Evolutionary conservation across 2,888 invertebrate species (phyloP).

Genomic region (Erebia epiphron): DNA sequence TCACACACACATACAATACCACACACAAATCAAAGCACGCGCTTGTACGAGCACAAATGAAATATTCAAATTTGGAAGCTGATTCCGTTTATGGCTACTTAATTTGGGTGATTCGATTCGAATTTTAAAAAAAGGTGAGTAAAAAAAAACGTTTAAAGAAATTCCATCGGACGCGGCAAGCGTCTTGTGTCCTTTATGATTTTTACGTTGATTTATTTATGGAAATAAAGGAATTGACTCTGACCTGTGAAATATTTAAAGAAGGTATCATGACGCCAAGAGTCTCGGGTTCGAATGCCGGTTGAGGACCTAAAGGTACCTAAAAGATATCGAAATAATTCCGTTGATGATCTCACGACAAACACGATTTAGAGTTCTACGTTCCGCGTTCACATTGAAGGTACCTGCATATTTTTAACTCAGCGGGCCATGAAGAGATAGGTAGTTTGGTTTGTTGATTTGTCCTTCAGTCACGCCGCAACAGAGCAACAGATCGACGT

Average conservation of each 20-base stretch:
- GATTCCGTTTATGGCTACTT: slow-evolving; percentile 83
- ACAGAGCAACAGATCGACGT: no score
- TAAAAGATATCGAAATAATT: no score
- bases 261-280: not conserved
- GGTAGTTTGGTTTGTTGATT: no score
- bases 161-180: slow-evolving; percentile 58
- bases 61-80: slow-evolving; percentile 84
- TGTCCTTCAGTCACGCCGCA: no score
- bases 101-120: slow-evolving; percentile 83
- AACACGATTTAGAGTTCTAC: no score
- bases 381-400: no score
- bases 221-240: slow-evolving; percentile 36
- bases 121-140: slow-evolving; percentile 75
- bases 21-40: slow-evolving; percentile 74
- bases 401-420: no score
- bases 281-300: slow-evolving; percentile 4
- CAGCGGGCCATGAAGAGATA: no score
- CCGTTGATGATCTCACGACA: no score
- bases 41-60: slow-evolving; percentile 72
- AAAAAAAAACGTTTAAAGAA: slow-evolving; percentile 65
- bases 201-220: slow-evolving; percentile 39
- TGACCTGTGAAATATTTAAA: slow-evolving; percentile 30
- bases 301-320: no score
- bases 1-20: slow-evolving; percentile 53
- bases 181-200: slow-evolving; percentile 34